Evolutionary conservation across 2,888 invertebrate species (phyloP).

Genomic region (Cerceris rybyensis): DNA sequence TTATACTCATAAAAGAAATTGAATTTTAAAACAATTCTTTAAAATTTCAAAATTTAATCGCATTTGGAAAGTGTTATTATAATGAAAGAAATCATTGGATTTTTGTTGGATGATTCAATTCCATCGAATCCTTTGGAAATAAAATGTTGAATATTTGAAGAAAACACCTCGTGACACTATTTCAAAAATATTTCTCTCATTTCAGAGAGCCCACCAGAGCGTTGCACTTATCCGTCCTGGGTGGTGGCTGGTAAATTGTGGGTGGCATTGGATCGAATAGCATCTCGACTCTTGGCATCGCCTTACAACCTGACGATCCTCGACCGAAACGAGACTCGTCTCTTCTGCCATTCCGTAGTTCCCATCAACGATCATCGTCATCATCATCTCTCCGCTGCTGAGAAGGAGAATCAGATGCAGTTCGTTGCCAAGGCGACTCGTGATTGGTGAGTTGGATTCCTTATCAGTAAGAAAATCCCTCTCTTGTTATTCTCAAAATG

Average conservation of each 20-base stretch:
- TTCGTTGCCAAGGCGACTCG: slow-evolving; percentile 75
- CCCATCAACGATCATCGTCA: slow-evolving; percentile 62
- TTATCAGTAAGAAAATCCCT: background rate
- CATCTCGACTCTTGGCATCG: slow-evolving; percentile 71
- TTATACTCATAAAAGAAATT: no score
- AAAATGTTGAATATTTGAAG: background rate
- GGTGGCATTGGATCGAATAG: slow-evolving; percentile 75
- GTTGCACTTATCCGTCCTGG: slow-evolving; percentile 75
- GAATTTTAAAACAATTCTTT: no score
- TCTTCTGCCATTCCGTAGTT: slow-evolving; percentile 71
- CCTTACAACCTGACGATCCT: slow-evolving; percentile 75
- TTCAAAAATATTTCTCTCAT: slow-evolving; percentile 18
- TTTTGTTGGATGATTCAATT: no score
- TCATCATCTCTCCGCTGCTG: slow-evolving; percentile 46
- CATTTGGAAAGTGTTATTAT: no score
- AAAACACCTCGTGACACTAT: background rate
- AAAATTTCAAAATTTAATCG: no score
- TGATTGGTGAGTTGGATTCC: slow-evolving; percentile 72
- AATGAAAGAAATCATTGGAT: no score
- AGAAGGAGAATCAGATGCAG: slow-evolving; percentile 68
- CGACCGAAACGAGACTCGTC: slow-evolving; percentile 75
- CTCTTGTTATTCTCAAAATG: background rate
- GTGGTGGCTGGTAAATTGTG: slow-evolving; percentile 73
- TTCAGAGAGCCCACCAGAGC: slow-evolving; percentile 70
- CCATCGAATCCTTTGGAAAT: background rate